Evolutionary conservation across 2,797 vertebrate species (phyloP).

Genomic region (Chromobotia macracanthus): DNA sequence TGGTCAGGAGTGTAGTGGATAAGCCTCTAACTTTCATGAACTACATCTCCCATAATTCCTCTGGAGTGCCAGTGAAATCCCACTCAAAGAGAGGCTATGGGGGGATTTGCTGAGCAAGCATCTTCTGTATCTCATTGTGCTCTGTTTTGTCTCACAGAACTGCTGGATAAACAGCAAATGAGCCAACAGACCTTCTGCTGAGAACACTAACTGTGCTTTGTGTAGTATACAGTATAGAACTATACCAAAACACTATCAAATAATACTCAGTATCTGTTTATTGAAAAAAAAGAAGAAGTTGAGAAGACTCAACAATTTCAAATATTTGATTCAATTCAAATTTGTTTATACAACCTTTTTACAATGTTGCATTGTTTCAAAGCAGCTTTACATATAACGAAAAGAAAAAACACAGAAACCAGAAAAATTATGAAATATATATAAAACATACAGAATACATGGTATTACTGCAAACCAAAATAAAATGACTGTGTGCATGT

Average conservation of each 20-base stretch:
- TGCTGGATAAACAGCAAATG: background rate
- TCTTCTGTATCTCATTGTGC: background rate
- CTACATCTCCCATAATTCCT: slow-evolving; percentile 52
- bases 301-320: too few species aligned
- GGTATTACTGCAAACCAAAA: too few species aligned
- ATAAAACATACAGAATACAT: too few species aligned
- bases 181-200: background rate
- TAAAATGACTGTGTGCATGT: too few species aligned
- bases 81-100: background rate
- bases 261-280: background rate
- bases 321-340: too few species aligned
- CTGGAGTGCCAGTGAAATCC: slow-evolving; percentile 34
- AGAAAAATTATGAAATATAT: too few species aligned
- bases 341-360: too few species aligned
- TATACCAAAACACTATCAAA: background rate
- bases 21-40: slow-evolving; percentile 43
- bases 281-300: too few species aligned
- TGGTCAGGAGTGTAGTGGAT: slow-evolving; percentile 17
- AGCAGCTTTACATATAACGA: too few species aligned
- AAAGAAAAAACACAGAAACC: too few species aligned
- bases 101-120: slow-evolving; percentile 34
- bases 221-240: background rate
- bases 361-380: too few species aligned
- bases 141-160: background rate
- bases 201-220: background rate